Conservation (phyloP, 2,113 vertebrate genomes). For the Hirundichthys speculiger region DNA sequence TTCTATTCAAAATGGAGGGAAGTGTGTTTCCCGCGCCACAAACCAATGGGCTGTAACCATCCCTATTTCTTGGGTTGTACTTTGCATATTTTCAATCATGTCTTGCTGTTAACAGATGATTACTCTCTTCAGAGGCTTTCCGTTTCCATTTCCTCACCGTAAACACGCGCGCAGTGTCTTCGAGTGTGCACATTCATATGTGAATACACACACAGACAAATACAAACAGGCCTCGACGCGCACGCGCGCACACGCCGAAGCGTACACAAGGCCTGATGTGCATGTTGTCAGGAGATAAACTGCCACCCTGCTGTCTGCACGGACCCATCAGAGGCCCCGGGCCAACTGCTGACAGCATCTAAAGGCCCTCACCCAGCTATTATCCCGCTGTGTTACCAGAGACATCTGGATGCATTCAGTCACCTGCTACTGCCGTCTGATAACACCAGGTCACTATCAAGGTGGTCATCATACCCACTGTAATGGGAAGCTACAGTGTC, state of each 20-base stretch:
- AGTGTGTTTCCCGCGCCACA: slow-evolving; percentile 67
- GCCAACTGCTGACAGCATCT: slow-evolving; percentile 69
- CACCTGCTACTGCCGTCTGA: slow-evolving; percentile 57
- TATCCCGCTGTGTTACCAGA: slow-evolving; percentile 60
- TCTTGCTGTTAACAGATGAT: slow-evolving; percentile 83
- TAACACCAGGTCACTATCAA: slow-evolving; percentile 69
- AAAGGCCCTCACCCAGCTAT: slow-evolving; percentile 63
- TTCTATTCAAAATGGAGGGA: slow-evolving; percentile 68
- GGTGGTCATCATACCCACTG: slow-evolving; percentile 53
- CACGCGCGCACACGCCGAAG: background rate
- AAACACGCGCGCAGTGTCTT: slow-evolving; percentile 65
- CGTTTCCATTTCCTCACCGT: slow-evolving; percentile 63
- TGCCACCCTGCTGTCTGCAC: slow-evolving; percentile 58
- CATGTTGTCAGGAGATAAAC: slow-evolving; percentile 70
- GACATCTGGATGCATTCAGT: slow-evolving; percentile 57
- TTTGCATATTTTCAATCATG: slow-evolving; percentile 85
- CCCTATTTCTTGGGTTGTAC: slow-evolving; percentile 70
- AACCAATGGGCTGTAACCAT: slow-evolving; percentile 80
- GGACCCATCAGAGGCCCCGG: slow-evolving; percentile 53
- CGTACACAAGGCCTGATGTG: slow-evolving; percentile 24
- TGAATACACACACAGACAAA: slow-evolving; percentile 30
- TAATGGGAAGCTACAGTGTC: slow-evolving; percentile 35
- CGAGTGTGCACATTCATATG: slow-evolving; percentile 48
- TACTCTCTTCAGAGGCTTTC: slow-evolving; percentile 79
- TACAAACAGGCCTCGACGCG: slow-evolving; percentile 41